Conservation (phyloP, 1,140 invertebrate species). For the Cryptotermes secundus region DNA sequence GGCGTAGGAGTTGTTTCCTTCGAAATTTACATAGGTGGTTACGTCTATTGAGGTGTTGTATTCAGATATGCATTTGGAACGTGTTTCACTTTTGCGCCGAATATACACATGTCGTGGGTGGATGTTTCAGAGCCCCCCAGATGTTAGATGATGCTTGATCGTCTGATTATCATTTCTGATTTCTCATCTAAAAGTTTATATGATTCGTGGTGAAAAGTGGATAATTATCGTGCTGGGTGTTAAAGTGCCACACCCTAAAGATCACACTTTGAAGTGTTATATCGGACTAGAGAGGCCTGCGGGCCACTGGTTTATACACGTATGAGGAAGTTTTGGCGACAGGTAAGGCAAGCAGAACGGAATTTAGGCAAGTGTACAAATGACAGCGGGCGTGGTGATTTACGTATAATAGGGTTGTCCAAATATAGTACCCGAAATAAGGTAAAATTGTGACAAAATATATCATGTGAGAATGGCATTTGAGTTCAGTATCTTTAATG, state of each 20-base stretch:
- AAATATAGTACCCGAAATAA: neutral
- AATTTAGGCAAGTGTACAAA: neutral
- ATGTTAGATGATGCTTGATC: neutral
- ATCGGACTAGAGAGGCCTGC: neutral
- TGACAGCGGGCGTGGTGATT: neutral
- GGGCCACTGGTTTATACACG: neutral
- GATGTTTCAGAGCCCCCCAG: neutral
- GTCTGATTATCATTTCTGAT: neutral
- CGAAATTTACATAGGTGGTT: too few relatives aligned
- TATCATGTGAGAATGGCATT: too few relatives aligned
- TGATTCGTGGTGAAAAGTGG: neutral
- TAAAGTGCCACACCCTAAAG: neutral
- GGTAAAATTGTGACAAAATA: too few relatives aligned
- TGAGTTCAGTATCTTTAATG: too few relatives aligned
- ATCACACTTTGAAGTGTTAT: constrained; percentile 8
- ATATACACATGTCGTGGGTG: neutral
- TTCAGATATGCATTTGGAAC: too few relatives aligned
- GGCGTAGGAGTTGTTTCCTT: too few relatives aligned
- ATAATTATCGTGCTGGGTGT: constrained; percentile 6
- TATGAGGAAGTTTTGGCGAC: neutral
- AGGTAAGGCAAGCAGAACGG: neutral
- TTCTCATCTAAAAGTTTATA: neutral
- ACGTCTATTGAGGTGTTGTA: too few relatives aligned
- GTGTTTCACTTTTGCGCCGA: neutral
- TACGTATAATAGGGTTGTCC: neutral